Base-by-base conservation (phyloP, 2,888 invertebrate genomes). In the Fissipunctia ypsillon region DNA sequence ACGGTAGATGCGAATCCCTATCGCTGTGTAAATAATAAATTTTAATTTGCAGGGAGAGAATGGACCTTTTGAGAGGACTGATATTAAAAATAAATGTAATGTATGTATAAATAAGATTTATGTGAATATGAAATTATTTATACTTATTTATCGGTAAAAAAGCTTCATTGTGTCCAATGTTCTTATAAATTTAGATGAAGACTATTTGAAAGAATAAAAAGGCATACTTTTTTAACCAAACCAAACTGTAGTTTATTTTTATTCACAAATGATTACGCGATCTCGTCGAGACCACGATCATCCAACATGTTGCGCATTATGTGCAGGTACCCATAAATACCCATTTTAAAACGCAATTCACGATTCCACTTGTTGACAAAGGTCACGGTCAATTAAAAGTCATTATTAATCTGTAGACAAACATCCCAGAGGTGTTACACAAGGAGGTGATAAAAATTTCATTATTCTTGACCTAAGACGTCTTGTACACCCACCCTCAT, bases 141-240 rank as follows among this genome's bases (percentile, higher is more conserved):
- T 96, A 96, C 96, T 96, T 96, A 96, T 96, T 96, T 96, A 96
- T 95, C 95, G 95, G 96, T 96, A 95, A 96, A 94, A 94, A 96
- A 96, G 96, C 95, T 95, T 96, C 95, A 96, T 96, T 94, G 96
- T 96, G 96, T 96, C 96, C 96, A 96, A 96, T 96, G 96, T 96
- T 96, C 96, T 96, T 96, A 96, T 96, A 96, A 95, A 95, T 94
- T 95, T 96, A 96, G 96, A 96, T 96, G 96, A 96, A 96, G 94
- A 96, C 95, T 96, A 96, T 96, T 96, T 96, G 95, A 96, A 95
- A 94, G 94, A 96, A 95, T 95, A 95, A 96, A 96, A 96, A 95
- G 95, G 96, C 96, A 96, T 96, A 96, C 95, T 96, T 96, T 96
- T 96, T 96, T 96, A 96, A 96, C 96, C 96, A 96, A 96, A 95